These are phyloP conservation scores for Corydoras maculifer DNA, from an alignment of 2,113 vertebrate genomes.

Conservation along the genomic window DNA sequence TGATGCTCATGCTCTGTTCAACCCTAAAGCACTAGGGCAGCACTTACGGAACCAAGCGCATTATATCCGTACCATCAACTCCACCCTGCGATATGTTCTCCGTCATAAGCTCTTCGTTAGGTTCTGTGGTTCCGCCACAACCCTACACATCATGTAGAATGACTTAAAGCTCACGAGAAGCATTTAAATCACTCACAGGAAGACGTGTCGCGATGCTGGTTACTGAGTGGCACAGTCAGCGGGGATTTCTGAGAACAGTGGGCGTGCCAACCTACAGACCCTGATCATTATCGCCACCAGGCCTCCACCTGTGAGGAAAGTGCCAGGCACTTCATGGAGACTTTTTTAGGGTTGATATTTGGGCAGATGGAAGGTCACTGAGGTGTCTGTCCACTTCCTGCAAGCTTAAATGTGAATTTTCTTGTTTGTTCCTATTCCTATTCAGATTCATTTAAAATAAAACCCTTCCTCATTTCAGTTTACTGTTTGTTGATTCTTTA, in stretches of 20 bases:
- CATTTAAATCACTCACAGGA: neutral
- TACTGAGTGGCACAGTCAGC: neutral
- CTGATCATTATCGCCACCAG: neutral
- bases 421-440: too few relatives aligned
- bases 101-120: neutral
- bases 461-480: too few relatives aligned
- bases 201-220: neutral
- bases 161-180: slow-evolving; percentile 1
- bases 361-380: too few relatives aligned
- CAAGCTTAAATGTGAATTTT: too few relatives aligned
- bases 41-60: neutral
- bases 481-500: too few relatives aligned
- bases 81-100: neutral
- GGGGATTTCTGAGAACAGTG: slow-evolving; percentile 18
- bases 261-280: neutral
- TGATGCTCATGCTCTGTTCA: too few relatives aligned
- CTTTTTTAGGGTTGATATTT: too few relatives aligned
- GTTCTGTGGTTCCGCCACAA: neutral
- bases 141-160: neutral
- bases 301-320: too few relatives aligned
- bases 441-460: too few relatives aligned
- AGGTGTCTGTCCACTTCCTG: too few relatives aligned
- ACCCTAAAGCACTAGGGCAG: neutral
- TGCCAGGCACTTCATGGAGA: too few relatives aligned
- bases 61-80: neutral